These are phyloP conservation scores for Semicossyphus pulcher DNA, from an alignment of 2,113 vertebrate genomes.

Conservation along the genomic window DNA sequence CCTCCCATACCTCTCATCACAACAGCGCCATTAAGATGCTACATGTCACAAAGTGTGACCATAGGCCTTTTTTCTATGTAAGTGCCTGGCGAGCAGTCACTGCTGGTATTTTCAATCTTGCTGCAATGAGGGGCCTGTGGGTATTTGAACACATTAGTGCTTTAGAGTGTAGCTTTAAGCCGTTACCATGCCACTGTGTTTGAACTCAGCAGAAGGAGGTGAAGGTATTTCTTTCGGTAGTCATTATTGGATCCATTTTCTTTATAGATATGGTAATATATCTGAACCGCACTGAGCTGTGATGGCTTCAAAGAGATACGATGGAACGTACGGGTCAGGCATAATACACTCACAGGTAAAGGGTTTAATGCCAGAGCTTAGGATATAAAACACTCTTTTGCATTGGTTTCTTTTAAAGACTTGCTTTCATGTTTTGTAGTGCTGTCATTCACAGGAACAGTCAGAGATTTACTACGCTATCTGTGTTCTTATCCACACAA, in stretches of 20 bases:
- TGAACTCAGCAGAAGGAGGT: conserved; percentile 51
- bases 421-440: not conserved
- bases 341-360: conserved; percentile 25
- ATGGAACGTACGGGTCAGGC: conserved; percentile 1
- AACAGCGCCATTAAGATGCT: conserved; percentile 48
- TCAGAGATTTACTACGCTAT: not conserved
- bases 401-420: conserved; percentile 6
- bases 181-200: conserved; percentile 43
- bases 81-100: conserved; percentile 42
- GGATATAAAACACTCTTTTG: conserved; percentile 6
- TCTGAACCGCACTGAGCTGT: not conserved
- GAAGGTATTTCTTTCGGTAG: conserved; percentile 35
- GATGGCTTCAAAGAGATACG: conserved; percentile 53
- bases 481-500: not conserved
- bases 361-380: conserved; percentile 5
- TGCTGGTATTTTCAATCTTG: conserved; percentile 54
- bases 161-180: conserved; percentile 35
- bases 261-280: conserved; percentile 40
- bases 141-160: conserved; percentile 62
- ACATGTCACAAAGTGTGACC: conserved; percentile 54
- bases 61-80: conserved; percentile 48
- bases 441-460: not conserved
- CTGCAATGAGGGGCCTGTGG: conserved; percentile 43
- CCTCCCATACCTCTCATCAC: conserved; percentile 18
- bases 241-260: conserved; percentile 45